These are phyloP conservation scores for Acleris sparsana DNA, from an alignment of 2,888 invertebrate genomes.

Conservation along the genomic window DNA sequence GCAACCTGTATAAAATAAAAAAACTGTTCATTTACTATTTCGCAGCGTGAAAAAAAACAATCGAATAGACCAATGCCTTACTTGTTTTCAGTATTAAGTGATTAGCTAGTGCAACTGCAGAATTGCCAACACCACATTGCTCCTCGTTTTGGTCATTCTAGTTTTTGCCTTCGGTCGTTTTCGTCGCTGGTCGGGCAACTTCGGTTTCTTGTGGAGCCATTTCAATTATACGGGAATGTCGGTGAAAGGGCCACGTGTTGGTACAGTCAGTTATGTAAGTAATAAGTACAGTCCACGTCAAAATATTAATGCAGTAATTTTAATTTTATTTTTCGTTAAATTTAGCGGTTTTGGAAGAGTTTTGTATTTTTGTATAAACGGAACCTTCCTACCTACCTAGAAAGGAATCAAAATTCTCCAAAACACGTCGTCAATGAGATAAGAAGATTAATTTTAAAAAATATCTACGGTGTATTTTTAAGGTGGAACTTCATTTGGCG, in stretches of 20 bases:
- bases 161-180: conserved; percentile 63
- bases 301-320: neutral
- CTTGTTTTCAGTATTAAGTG: conserved; percentile 51
- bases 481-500: no score
- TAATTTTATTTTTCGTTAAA: no score
- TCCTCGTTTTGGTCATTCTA: conserved; percentile 56
- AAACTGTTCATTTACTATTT: neutral
- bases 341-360: no score
- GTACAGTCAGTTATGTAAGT: neutral
- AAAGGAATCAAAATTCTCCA: no score
- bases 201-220: conserved; percentile 54
- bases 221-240: conserved; percentile 68
- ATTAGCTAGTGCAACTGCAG: conserved; percentile 46
- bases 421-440: no score
- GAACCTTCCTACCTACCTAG: no score
- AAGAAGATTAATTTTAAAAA: no score
- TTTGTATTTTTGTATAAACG: no score
- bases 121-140: conserved; percentile 49
- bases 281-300: neutral
- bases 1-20: neutral
- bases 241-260: conserved; percentile 53
- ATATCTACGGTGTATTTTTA: no score
- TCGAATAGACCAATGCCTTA: neutral
- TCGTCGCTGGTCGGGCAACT: conserved; percentile 44
- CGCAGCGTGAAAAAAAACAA: neutral